A percentile compares a stretch with the other conserved stretches of the same genome.
Conservation (phyloP, 2,113 vertebrate genomes). For the Procavia capensis region DNA sequence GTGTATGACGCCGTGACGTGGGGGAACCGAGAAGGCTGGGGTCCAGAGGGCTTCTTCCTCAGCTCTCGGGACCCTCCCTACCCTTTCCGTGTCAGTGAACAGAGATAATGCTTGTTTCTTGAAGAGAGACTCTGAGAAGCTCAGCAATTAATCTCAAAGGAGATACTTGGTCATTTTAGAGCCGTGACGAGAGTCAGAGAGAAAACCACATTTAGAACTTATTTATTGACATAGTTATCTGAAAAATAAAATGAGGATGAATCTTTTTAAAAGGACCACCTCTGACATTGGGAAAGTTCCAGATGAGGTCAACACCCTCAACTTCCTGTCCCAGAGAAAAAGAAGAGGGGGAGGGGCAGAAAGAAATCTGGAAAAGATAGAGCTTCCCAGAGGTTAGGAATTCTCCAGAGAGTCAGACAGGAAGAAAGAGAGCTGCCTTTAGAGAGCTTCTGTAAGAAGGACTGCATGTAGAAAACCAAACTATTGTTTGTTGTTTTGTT, state of each 20-base stretch:
- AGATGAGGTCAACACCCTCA: slow-evolving; percentile 85
- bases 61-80: not conserved
- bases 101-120: slow-evolving; percentile 71
- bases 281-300: slow-evolving; percentile 84
- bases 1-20: not conserved
- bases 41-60: not conserved
- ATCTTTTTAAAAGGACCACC: slow-evolving; percentile 86
- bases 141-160: slow-evolving; percentile 71
- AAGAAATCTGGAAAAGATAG: slow-evolving; percentile 82
- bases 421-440: not conserved
- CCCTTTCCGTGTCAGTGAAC: slow-evolving; percentile 60
- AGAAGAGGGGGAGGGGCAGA: slow-evolving; percentile 29
- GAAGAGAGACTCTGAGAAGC: slow-evolving; percentile 63
- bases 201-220: slow-evolving; percentile 61
- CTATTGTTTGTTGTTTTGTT: not conserved
- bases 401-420: slow-evolving; percentile 73
- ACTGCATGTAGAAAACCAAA: slow-evolving; percentile 63
- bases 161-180: slow-evolving; percentile 78
- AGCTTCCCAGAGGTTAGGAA: slow-evolving; percentile 79
- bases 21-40: not conserved
- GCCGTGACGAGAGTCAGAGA: slow-evolving; percentile 64
- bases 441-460: slow-evolving; percentile 23
- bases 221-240: slow-evolving; percentile 84
- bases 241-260: slow-evolving; percentile 84
- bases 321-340: slow-evolving; percentile 85